Conservation (phyloP, 2,888 invertebrate species). For the Synergus japonicus region DNA sequence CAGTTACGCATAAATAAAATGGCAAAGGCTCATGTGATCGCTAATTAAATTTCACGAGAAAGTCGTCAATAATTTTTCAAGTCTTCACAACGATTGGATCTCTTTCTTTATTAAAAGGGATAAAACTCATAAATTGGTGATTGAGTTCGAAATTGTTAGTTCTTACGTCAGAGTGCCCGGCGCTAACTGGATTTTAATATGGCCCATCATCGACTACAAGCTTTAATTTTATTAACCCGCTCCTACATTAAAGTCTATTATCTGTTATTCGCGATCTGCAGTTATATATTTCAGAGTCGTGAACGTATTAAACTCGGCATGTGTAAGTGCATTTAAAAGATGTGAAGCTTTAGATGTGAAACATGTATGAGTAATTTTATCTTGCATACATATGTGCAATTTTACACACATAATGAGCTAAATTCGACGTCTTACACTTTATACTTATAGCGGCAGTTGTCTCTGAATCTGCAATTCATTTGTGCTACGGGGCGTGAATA, state of each 20-base stretch:
- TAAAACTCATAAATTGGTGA: constrained; percentile 22
- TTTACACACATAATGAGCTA: neutral
- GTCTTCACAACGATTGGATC: neutral
- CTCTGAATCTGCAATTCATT: constrained; percentile 57
- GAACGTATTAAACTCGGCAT: constrained; percentile 4
- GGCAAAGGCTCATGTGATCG: too few species aligned
- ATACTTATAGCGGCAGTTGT: constrained; percentile 51
- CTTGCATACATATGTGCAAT: neutral
- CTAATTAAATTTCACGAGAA: neutral
- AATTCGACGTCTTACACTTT: constrained; percentile 30
- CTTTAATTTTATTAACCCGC: constrained; percentile 30
- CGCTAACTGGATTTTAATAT: constrained; percentile 27
- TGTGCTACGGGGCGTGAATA: constrained; percentile 57
- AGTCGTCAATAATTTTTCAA: neutral
- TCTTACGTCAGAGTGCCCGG: constrained; percentile 1
- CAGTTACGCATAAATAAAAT: neutral
- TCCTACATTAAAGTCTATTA: constrained; percentile 28
- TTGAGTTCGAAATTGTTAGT: neutral
- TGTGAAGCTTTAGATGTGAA: constrained; percentile 1
- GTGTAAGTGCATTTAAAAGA: constrained; percentile 6
- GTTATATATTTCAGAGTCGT: neutral
- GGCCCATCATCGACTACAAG: neutral
- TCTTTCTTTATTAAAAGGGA: neutral
- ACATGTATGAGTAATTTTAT: neutral
- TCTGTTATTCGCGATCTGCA: constrained; percentile 20